Evolutionary conservation across 2,797 vertebrate genomes (phyloP), one percentile per base, ranked within the genome.

Genomic region (Lacerta agilis): DNA sequence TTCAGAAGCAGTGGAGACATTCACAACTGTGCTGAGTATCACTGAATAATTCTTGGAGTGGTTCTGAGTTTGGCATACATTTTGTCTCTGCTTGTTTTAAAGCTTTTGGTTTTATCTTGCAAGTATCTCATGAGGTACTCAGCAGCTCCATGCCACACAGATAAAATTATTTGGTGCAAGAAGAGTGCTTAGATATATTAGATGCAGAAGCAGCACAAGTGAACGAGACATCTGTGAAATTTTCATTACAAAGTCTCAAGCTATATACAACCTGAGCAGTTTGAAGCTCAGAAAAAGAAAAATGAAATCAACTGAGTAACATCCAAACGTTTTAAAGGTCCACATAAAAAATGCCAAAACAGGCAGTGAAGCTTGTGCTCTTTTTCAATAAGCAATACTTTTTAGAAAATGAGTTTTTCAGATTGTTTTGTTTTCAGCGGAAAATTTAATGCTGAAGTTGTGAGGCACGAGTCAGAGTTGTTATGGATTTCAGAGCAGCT

Each of bases 201-300:
- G 75, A 86, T 86, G 66, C 73, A 86, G 88, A 89, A 86, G 49
- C 66, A 83, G 80, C 75, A 66, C 66, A 86, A 89, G 85, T 83
- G 67, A 86, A 83, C 85, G 86, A 86, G 85, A 89, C 85, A 85
- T 83, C 66, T 86, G 88, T 86, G 85, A 89, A 89, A 89, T 89
- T 89, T 79, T 72, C 80, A 83, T 89, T 86, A 89, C 72, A 64
- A 72, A 72, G 81, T 78, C 38, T 72, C 80, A 83, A 83, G 72
- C 80, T 79, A 83, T 79, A 89, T 86, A 83, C 86, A 83, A 64
- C 17, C 84, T 72, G 79, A 81, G 73, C 66, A 78, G 61, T 71
- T 78, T 82, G 64, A 86, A 82, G 73, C 45, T 82, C 64, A 78
- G 66, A 61, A 86, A 86, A 86, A 83, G 73, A 82, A 84, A 82